Evolutionary conservation across 2,797 vertebrate genomes (phyloP), one percentile per base, ranked within the genome.

Genomic region (Acanthurus tractus): DNA sequence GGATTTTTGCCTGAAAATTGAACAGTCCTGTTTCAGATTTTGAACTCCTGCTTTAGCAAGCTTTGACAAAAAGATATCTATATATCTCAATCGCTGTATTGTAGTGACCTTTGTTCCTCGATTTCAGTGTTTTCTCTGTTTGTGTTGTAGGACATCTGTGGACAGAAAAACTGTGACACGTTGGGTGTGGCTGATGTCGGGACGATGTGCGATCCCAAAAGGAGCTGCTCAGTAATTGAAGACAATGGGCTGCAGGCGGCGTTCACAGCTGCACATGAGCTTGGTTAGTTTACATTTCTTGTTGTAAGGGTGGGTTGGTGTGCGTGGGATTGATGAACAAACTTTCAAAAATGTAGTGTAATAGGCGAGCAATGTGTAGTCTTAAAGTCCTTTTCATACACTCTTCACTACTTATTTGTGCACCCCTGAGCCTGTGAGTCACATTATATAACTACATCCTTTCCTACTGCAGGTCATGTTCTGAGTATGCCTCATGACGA

Each of bases 401-500:
- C 34, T 48, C 49, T 12, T 18, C 36, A 57, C 20, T 14, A 40
- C 49, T 53, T 7, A 29, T 66, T 40, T 63, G 6, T 22, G 64
- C 55, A 66, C 2, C 54, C 13, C 11, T 6, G 40, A 15, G 12
- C 2, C 54, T 17, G 14, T 6, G 40, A 13, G 14, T 61, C 44
- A 13, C 8, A n/a, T 38, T 3, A 0, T 58, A 1, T n/a, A 8
- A 4, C 1, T 25, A 14, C 36, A 14, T 45, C 18, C 25, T 70
- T 15, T 29, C 46, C 12, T 20, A 0, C 50, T 57, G 46, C 86
- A 99, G 98, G 98, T n/a, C 98, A 99, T 0, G 97, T 99, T 59
- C 88, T 99, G 89, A 98, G 97, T 82, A 99, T 99, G 97, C 97
- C 97, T 12, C 98, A 99, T 0, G 98, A 99, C 0, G 97, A 99